These are phyloP conservation scores for Rhegmatorhina hoffmannsi DNA, from an alignment of 2,113 vertebrate species.

Conservation along the genomic window DNA sequence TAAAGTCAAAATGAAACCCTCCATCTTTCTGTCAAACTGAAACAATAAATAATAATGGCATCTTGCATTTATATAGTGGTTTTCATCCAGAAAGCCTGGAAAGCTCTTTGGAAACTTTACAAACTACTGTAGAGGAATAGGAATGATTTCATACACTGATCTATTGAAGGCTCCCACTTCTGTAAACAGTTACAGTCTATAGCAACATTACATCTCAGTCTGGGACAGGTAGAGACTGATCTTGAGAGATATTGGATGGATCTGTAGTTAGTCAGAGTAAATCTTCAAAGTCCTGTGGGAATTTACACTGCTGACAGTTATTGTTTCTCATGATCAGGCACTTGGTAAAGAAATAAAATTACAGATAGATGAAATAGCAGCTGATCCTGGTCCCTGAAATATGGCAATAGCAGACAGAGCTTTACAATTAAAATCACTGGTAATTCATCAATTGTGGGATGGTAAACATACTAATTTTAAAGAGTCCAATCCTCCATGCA, in stretches of 20 bases:
- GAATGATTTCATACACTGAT: conserved; percentile 43
- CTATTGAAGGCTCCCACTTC: conserved; percentile 23
- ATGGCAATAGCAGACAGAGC: not conserved
- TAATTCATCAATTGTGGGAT: not conserved
- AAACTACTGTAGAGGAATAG: conserved; percentile 54
- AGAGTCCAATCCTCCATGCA: not conserved
- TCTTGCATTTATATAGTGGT: conserved; percentile 41
- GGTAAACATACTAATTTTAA: not conserved
- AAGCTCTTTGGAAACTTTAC: conserved; percentile 62
- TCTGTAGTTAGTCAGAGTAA: conserved; percentile 48
- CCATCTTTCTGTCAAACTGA: conserved; percentile 71
- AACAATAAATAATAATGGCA: conserved; percentile 72
- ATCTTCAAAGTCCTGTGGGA: conserved; percentile 43
- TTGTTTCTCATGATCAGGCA: conserved; percentile 51
- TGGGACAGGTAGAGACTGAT: conserved; percentile 56
- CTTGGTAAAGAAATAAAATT: conserved; percentile 56
- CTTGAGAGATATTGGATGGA: conserved; percentile 41
- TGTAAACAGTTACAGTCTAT: conserved; percentile 37
- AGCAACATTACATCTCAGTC: conserved; percentile 18
- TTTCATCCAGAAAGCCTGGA: conserved; percentile 57
- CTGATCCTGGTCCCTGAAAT: not conserved
- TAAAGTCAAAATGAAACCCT: conserved; percentile 69
- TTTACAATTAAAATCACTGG: conserved; percentile 48
- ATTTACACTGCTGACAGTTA: conserved; percentile 51
- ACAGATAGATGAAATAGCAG: conserved; percentile 25